A percentile compares a stretch with the other conserved stretches of the same genome.
Conservation (phyloP, 2,797 vertebrate genomes). For the Typhlichthys subterraneus region DNA sequence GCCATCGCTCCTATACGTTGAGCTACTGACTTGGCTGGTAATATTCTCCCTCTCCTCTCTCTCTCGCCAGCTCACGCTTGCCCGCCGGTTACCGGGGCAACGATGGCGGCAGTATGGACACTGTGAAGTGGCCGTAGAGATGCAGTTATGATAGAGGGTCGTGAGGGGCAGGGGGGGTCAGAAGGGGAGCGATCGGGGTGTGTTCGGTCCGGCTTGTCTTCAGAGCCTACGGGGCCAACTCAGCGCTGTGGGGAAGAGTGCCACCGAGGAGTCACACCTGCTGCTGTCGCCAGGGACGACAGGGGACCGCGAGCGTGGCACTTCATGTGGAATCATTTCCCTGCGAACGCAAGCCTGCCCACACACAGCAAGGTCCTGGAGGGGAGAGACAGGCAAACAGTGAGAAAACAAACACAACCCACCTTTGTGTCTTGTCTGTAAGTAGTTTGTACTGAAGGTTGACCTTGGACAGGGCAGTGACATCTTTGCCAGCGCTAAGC, state of each 20-base stretch:
- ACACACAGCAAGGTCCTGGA: conserved; percentile 84
- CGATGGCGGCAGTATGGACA: conserved; percentile 13
- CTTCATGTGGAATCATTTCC: conserved; percentile 99
- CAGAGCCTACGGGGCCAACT: conserved; percentile 83
- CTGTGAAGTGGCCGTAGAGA: conserved; percentile 42
- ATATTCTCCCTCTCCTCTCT: not conserved
- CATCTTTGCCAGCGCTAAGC: too few species aligned
- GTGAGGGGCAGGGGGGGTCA: conserved; percentile 41
- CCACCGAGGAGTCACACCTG: conserved; percentile 84
- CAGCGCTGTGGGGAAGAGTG: conserved; percentile 48
- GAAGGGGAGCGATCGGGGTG: conserved; percentile 34
- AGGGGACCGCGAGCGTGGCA: conserved; percentile 77
- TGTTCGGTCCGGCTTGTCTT: conserved; percentile 68
- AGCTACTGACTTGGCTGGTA: too few species aligned
- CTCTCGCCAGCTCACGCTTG: conserved; percentile 22
- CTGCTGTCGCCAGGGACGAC: conserved; percentile 79
- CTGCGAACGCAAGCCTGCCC: conserved; percentile 80
- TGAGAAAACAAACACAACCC: conserved; percentile 12
- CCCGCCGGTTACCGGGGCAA: conserved; percentile 23
- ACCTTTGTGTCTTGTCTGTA: too few species aligned
- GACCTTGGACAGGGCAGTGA: too few species aligned
- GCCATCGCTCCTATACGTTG: too few species aligned
- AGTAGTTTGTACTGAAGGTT: too few species aligned
- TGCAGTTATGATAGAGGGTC: conserved; percentile 36
- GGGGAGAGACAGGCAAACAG: conserved; percentile 22